A percentile compares a stretch with the other conserved stretches of the same genome.
These are phyloP conservation scores for Hyperoplus lanceolatus DNA, from an alignment of 2,797 vertebrate species.

Conservation along the genomic window DNA sequence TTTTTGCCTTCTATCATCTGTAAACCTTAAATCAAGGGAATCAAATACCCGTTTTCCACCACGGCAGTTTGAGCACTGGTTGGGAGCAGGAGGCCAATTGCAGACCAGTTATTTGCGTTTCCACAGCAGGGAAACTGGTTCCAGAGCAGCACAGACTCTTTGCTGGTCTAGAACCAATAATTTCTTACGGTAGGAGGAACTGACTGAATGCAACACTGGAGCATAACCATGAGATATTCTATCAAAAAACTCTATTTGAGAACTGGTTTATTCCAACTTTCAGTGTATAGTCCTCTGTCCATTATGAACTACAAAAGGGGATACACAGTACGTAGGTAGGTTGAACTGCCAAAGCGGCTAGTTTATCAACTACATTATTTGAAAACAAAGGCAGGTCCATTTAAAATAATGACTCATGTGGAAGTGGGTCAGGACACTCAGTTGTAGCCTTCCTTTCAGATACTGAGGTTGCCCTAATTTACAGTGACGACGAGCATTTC, in stretches of 20 bases:
- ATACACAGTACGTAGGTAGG: not conserved
- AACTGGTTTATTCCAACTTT: conserved; percentile 11
- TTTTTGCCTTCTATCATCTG: not conserved
- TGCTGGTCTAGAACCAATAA: too few relatives aligned
- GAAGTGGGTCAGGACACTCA: conserved; percentile 13
- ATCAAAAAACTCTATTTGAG: not conserved
- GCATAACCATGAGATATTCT: not conserved
- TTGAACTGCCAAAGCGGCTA: conserved; percentile 7
- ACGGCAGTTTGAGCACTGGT: too few relatives aligned
- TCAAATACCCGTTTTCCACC: too few relatives aligned
- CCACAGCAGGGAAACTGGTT: too few relatives aligned
- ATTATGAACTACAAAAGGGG: not conserved
- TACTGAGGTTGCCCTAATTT: too few relatives aligned
- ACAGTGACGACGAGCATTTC: not conserved
- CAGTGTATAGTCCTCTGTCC: conserved; percentile 5
- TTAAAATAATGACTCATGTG: conserved; percentile 13
- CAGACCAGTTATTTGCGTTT: too few relatives aligned
- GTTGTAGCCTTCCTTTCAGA: conserved; percentile 6
- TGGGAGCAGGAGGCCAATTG: too few relatives aligned
- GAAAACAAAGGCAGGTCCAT: conserved; percentile 11
- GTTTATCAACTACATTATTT: conserved; percentile 17
- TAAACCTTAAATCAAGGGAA: not conserved
- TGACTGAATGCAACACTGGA: conserved; percentile 19
- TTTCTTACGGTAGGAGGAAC: not conserved
- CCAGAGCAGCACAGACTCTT: too few relatives aligned